Conservation (phyloP, 2,888 invertebrate genomes). For the Lasioglossum vierecki region DNA sequence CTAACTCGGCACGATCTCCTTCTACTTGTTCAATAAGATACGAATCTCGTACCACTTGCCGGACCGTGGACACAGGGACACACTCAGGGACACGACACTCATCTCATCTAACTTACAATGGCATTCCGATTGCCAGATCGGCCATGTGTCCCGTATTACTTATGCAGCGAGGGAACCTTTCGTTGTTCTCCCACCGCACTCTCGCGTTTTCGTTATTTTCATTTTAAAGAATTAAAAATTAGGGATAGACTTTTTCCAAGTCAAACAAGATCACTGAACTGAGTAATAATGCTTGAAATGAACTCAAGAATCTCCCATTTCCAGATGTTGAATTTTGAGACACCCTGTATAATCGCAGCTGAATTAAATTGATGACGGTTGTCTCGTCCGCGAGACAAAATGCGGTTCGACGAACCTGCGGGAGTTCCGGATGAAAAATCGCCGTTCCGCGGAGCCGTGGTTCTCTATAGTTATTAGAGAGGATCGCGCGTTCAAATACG, state of each 20-base stretch:
- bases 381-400: background rate
- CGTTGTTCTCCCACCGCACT: background rate
- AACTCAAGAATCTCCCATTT: too few relatives aligned
- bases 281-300: too few relatives aligned
- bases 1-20: constrained; percentile 2
- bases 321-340: too few relatives aligned
- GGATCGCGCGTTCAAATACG: constrained; percentile 25
- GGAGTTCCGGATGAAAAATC: background rate
- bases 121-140: background rate
- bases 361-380: background rate
- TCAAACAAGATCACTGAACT: too few relatives aligned
- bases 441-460: background rate
- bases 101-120: background rate
- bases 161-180: background rate
- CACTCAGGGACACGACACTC: background rate
- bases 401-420: background rate
- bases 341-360: too few relatives aligned
- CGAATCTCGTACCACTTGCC: background rate
- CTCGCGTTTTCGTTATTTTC: background rate
- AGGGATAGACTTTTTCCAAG: too few relatives aligned
- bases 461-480: background rate
- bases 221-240: too few relatives aligned
- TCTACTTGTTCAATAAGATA: constrained; percentile 4
- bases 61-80: background rate
- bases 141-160: background rate